Base-by-base conservation (phyloP, 2,797 vertebrate genomes). In the Pipistrellus nathusii region DNA sequence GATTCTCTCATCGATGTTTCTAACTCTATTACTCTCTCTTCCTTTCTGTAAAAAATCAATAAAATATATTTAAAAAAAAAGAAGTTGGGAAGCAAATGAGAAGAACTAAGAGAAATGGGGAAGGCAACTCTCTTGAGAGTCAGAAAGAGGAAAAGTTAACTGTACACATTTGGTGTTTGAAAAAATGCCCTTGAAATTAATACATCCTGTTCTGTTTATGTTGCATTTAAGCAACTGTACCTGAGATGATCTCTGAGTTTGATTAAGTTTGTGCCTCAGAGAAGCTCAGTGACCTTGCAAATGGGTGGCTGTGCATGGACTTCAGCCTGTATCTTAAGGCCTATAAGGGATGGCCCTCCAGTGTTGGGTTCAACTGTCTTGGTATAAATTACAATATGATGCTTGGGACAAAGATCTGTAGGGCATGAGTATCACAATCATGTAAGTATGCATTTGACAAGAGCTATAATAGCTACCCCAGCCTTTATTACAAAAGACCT, bases 401-500 rank as follows among this genome's bases (percentile, higher is more conserved):
- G 41, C 77, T 44, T 91, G 48, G 90, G 88, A 89, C 78, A 64
- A 89, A 91, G 85, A 96, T 46, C 48, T 81, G 59, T 46, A 96
- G 64, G 92, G 64, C 55, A 96, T 81, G 85, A 32, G 13, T 69
- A 35, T 88, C 95, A 38, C 32, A 90, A 35, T 66, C 94, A 27
- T 53, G 64, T 38, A 8, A 6, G 82, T 64, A 73, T 90, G 6
- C 55, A 20, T 10, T 75, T 59, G 85, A 82, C 1, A 3, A 85
- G 57, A 94, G n/a, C 41, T 82, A 82, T 68, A 23, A 5, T 38
- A 51, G 8, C 95, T 85, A 95, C 82, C 93, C 76, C 20, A 86
- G 76, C 32, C 93, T 94, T 59, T 75, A 68, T 77, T 76, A 90
- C 71, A 83, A 94, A 94, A 75, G 93, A 94, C 41, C 32, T 93